These are phyloP conservation scores for Romanogobio albipinnatus DNA, from an alignment of 2,113 vertebrate species.

Conservation along the genomic window DNA sequence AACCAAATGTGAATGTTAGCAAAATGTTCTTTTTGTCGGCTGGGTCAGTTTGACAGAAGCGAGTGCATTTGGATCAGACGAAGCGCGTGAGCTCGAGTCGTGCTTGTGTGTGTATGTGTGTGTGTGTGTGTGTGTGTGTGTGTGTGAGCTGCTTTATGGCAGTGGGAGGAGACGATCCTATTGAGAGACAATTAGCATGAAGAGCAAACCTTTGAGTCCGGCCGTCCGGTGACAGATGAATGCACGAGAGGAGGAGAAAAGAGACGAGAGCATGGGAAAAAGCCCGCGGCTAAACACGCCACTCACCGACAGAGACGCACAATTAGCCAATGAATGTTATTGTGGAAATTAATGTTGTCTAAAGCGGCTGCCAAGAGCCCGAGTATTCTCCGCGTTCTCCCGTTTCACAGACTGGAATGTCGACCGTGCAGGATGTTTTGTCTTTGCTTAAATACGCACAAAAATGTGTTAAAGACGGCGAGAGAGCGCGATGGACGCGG, in stretches of 20 bases:
- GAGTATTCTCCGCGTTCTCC: constrained; percentile 57
- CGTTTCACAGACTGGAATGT: too few relatives aligned
- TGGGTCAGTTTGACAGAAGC: too few relatives aligned
- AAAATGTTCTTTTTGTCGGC: too few relatives aligned
- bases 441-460: too few relatives aligned
- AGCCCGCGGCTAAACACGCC: constrained; percentile 62
- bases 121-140: neutral
- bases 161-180: constrained; percentile 78
- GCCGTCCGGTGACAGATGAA: constrained; percentile 68
- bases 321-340: constrained; percentile 69
- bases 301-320: constrained; percentile 63
- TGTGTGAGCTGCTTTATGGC: constrained; percentile 77
- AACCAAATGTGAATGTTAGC: too few relatives aligned
- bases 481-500: too few relatives aligned
- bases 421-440: too few relatives aligned
- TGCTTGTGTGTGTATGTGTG: neutral
- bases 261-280: constrained; percentile 81
- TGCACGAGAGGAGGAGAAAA: constrained; percentile 77
- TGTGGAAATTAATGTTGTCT: constrained; percentile 73
- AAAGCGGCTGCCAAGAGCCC: constrained; percentile 69
- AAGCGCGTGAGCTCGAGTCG: constrained; percentile 52
- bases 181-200: constrained; percentile 82
- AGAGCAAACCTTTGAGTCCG: constrained; percentile 74
- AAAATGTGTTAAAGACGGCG: too few relatives aligned
- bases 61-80: too few relatives aligned